phyloP scores from a whole-genome alignment of 2,888 invertebrate species.

The Tachina lurida region DNA sequence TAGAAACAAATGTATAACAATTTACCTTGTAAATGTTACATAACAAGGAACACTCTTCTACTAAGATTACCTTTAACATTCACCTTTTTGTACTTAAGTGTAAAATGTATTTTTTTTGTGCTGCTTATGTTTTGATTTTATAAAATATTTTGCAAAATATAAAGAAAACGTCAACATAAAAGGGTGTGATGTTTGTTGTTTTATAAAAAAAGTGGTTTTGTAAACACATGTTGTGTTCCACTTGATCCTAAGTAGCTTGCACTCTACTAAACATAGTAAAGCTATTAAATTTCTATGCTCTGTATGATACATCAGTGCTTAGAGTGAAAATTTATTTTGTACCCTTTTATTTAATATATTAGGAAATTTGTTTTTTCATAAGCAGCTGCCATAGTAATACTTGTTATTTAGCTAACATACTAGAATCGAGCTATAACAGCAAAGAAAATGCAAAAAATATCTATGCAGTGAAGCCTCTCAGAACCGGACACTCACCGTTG shows the following conservation, averaged over 20 bases:
- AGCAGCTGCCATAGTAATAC: too few relatives aligned
- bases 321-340: too few relatives aligned
- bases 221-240: constrained; percentile 54
- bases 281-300: not conserved
- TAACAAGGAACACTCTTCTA: constrained; percentile 1
- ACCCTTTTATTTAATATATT: too few relatives aligned
- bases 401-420: too few relatives aligned
- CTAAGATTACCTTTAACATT: not conserved
- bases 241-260: constrained; percentile 36
- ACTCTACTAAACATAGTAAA: not conserved
- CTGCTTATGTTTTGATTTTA: not conserved
- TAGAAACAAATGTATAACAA: constrained; percentile 43
- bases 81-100: not conserved
- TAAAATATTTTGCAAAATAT: constrained; percentile 12
- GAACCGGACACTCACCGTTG: too few relatives aligned
- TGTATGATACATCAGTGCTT: not conserved
- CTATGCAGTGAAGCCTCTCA: too few relatives aligned
- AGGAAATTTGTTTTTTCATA: too few relatives aligned
- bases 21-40: constrained; percentile 45
- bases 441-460: too few relatives aligned
- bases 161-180: constrained; percentile 32
- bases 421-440: too few relatives aligned
- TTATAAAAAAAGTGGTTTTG: constrained; percentile 61
- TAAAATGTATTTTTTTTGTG: not conserved
- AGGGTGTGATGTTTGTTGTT: constrained; percentile 33